A percentile compares a stretch with the other conserved stretches of the same genome.
phyloP scores from a whole-genome alignment of 1,140 invertebrate genomes.

The Trichonephila inaurata region DNA sequence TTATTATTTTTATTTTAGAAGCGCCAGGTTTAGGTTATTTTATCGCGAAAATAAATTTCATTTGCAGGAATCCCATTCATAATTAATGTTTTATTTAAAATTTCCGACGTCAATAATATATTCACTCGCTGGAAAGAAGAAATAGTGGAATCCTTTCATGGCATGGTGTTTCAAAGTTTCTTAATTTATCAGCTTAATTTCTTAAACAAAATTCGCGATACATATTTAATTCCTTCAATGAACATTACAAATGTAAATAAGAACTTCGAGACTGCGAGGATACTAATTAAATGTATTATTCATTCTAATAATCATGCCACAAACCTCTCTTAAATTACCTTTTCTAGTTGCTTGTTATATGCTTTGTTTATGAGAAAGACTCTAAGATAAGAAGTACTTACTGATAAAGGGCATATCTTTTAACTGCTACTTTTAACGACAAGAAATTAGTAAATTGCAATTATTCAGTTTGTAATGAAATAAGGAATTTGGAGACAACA shows the following conservation, averaged over 20 bases:
- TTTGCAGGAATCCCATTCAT: not conserved
- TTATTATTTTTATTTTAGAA: too few species aligned
- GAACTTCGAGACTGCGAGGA: not conserved
- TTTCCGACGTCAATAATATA: not conserved
- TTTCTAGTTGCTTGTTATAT: not conserved
- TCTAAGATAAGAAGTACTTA: not conserved
- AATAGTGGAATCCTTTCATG: not conserved
- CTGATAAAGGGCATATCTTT: not conserved
- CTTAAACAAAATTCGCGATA: not conserved
- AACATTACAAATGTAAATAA: not conserved
- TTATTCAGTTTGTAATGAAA: not conserved
- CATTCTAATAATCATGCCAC: not conserved
- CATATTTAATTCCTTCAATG: not conserved
- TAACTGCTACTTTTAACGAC: not conserved
- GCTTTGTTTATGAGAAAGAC: not conserved
- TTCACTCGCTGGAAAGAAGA: not conserved
- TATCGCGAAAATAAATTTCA: too few species aligned
- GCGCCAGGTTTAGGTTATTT: too few species aligned
- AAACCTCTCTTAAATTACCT: not conserved
- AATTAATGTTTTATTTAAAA: not conserved
- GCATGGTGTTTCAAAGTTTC: not conserved
- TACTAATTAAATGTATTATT: not conserved
- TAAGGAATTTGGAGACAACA: not conserved
- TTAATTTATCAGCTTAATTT: constrained; percentile 3
- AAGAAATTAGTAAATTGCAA: not conserved